Evolutionary conservation across 2,888 invertebrate genomes (phyloP).

Genomic region (Linnaemya vulpina): DNA sequence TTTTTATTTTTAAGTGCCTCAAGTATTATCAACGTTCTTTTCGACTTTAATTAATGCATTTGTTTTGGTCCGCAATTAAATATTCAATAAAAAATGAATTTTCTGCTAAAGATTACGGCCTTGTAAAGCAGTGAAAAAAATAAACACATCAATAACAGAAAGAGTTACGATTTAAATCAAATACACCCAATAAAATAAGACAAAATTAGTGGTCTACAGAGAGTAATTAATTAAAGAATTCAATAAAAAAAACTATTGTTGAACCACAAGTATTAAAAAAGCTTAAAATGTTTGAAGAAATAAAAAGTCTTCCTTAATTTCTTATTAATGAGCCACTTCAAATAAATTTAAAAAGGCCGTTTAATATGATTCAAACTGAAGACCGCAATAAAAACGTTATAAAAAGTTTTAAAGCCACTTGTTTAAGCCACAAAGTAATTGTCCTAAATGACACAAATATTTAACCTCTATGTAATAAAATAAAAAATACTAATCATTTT

Average conservation of each 20-base stretch:
- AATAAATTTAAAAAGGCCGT: slow-evolving; percentile 38
- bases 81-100: slow-evolving; percentile 12
- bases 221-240: background rate
- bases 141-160: background rate
- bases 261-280: background rate
- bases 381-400: slow-evolving; percentile 5
- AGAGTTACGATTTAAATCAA: background rate
- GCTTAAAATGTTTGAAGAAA: background rate
- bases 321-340: slow-evolving; percentile 17
- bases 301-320: background rate
- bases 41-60: slow-evolving; percentile 30
- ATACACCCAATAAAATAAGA: background rate
- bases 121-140: background rate
- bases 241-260: too few relatives aligned
- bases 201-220: background rate
- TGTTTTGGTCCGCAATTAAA: slow-evolving; percentile 35
- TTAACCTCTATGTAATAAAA: background rate
- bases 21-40: slow-evolving; percentile 61
- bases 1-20: slow-evolving; percentile 38
- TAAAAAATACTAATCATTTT: too few relatives aligned
- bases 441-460: slow-evolving; percentile 5
- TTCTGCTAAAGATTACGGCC: background rate
- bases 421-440: slow-evolving; percentile 29
- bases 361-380: slow-evolving; percentile 29
- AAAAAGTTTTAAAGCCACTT: background rate